Evolutionary conservation across 1,140 invertebrate genomes (phyloP).

Genomic region (Papilio polyxenes): DNA sequence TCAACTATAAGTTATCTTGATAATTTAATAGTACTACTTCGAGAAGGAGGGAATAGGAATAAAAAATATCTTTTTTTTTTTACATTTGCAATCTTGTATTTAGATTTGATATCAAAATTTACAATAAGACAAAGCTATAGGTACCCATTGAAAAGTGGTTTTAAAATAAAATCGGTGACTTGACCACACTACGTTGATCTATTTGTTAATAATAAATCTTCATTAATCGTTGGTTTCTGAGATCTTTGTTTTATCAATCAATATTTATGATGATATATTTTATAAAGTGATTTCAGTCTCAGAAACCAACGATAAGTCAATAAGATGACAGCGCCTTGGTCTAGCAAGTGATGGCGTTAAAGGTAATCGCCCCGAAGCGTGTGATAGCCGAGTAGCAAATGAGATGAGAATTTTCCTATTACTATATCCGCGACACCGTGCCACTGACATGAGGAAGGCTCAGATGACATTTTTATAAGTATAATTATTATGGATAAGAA

Average conservation of each 20-base stretch:
- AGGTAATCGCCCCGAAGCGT: conserved; percentile 50
- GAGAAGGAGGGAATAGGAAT: no score
- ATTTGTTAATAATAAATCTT: conserved; percentile 1
- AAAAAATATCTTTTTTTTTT: background rate
- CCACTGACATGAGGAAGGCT: conserved; percentile 43
- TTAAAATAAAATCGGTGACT: conserved; percentile 34
- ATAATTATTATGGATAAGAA: conserved; percentile 2
- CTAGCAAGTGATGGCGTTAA: conserved; percentile 51
- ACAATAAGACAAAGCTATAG: background rate
- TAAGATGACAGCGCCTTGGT: conserved; percentile 54
- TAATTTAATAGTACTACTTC: background rate
- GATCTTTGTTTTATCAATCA: no score
- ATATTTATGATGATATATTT: no score
- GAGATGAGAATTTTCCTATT: conserved; percentile 61
- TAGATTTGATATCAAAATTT: background rate
- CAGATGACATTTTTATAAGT: conserved; percentile 35
- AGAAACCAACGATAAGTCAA: conserved; percentile 19
- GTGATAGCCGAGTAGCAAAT: conserved; percentile 56
- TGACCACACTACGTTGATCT: conserved; percentile 25
- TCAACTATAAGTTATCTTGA: background rate
- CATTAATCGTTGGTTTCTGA: background rate
- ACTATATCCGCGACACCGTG: conserved; percentile 59
- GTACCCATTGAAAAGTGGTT: conserved; percentile 17
- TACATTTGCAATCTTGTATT: no score
- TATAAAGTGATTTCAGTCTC: no score